A percentile compares a stretch with the other conserved stretches of the same genome.
Conservation (phyloP, 2,113 vertebrate species). For the Phaethon lepturus region DNA sequence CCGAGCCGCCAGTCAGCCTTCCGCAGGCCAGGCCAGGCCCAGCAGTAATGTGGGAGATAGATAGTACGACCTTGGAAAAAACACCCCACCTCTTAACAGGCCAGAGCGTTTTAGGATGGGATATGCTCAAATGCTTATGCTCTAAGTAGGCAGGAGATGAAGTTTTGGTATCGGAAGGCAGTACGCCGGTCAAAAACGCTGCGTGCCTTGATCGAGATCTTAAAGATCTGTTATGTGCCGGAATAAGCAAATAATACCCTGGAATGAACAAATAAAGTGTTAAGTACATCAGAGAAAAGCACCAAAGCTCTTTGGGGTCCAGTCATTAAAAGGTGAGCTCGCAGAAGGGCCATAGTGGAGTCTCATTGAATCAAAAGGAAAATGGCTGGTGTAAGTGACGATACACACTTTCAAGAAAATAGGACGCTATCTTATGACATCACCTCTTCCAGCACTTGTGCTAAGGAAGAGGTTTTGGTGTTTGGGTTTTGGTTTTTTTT, state of each 20-base stretch:
- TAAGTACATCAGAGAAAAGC: background rate
- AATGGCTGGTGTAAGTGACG: background rate
- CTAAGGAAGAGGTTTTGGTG: accelerated
- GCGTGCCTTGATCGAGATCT: accelerated
- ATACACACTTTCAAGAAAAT: background rate
- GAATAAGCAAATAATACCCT: too few relatives aligned
- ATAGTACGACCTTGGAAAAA: background rate
- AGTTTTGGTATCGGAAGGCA: background rate
- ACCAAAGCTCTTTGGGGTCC: background rate
- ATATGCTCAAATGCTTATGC: background rate
- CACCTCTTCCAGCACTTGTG: background rate
- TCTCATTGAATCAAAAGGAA: background rate
- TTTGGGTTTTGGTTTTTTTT: too few relatives aligned
- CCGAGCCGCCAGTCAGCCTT: background rate
- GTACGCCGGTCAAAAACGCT: background rate
- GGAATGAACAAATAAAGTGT: background rate
- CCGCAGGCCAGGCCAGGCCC: background rate
- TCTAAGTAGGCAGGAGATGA: background rate
- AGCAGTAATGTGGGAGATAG: background rate
- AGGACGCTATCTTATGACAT: background rate
- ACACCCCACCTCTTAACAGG: background rate
- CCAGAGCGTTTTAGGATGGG: background rate
- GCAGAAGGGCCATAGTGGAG: background rate
- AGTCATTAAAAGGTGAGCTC: background rate
- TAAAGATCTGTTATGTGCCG: background rate